Conservation (phyloP, 2,888 invertebrate genomes). For the Lithosia quadra region DNA sequence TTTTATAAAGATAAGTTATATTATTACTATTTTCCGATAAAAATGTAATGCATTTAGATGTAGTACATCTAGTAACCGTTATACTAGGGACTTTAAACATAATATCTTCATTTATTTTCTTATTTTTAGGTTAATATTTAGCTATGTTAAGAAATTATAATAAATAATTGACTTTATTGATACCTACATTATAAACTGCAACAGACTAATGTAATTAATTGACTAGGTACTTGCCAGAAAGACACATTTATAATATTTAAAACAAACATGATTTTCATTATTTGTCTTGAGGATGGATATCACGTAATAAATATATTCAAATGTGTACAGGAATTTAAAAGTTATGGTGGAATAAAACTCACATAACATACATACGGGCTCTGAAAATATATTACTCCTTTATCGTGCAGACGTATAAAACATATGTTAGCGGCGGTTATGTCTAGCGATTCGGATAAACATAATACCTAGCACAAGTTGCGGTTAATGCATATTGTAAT, state of each 20-base stretch:
- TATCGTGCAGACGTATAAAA: not conserved
- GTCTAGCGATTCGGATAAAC: not conserved
- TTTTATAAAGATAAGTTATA: slow-evolving; percentile 9
- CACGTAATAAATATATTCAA: no score
- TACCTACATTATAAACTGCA: not conserved
- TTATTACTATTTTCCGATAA: not conserved
- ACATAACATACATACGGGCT: no score
- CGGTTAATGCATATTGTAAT: not conserved
- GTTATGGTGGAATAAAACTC: no score
- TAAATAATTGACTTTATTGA: not conserved
- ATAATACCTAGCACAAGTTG: not conserved
- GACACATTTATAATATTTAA: no score
- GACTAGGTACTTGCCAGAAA: no score
- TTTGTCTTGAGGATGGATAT: no score
- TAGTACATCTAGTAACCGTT: not conserved
- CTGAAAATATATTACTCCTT: not conserved
- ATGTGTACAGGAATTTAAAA: no score
- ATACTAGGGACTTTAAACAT: no score
- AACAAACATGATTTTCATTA: no score
- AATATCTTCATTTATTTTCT: no score
- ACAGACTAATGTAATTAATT: not conserved
- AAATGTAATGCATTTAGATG: no score
- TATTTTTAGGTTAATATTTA: not conserved
- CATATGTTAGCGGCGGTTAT: not conserved
- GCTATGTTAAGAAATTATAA: not conserved